Percentiles rank a stretch among this genome's conserved stretches.
Conservation (phyloP, 2,888 invertebrate species). For the Limnephilus rhombicus region DNA sequence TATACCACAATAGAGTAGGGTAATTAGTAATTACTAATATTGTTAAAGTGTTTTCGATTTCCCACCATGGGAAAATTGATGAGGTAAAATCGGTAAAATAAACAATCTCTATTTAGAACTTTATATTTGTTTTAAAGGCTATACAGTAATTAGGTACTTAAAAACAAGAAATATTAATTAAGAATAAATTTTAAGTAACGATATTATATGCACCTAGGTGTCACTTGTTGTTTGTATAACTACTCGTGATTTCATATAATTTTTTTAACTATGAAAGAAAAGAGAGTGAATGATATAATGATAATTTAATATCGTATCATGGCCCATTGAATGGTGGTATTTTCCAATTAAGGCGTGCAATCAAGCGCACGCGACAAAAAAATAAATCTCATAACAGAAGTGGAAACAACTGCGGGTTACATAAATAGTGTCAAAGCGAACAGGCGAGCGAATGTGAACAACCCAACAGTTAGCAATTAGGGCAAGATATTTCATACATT, state of each 20-base stretch:
- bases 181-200: background rate
- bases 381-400: background rate
- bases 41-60: too few species aligned
- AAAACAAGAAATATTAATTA: background rate
- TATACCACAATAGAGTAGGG: too few species aligned
- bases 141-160: background rate
- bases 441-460: background rate
- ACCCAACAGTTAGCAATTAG: slow-evolving; percentile 11
- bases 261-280: background rate
- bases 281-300: background rate
- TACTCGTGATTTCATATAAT: background rate
- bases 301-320: background rate
- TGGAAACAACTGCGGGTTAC: background rate
- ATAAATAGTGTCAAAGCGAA: background rate
- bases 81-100: too few species aligned
- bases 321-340: background rate
- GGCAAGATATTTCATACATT: background rate
- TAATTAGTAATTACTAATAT: too few species aligned
- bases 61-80: too few species aligned
- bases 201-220: background rate
- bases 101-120: background rate
- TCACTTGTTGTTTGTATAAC: too few species aligned
- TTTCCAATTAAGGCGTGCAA: background rate
- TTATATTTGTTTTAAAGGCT: background rate
- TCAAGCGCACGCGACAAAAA: background rate